Base-by-base conservation (phyloP, 2,888 invertebrate species). In the Subacronicta megacephala region DNA sequence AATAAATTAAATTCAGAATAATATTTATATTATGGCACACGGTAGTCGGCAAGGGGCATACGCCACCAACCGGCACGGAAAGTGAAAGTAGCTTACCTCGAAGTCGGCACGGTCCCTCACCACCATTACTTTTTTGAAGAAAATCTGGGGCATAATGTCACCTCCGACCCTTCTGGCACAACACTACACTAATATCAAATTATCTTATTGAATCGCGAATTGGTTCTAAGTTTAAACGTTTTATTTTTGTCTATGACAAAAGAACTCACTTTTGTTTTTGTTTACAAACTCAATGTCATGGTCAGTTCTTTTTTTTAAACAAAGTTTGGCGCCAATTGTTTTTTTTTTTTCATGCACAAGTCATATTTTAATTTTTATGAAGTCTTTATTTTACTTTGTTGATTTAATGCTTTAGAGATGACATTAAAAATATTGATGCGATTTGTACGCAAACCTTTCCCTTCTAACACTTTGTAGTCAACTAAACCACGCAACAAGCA, bases 61-160 rank as follows among this genome's bases (percentile, higher is more conserved):
- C 54, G 72, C 61, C 52, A 67, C 75, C 58, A 49, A 60, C 64
- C 67, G 59, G 68, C 53, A 73, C 81, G 73, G 83, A 88, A 90
- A 93, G 93, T 91, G 92, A 93, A 94, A 94, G 93, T 90, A 46
- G 83, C 91, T 93, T 75, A 94, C 93, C 93, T 94, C 93, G 89
- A 85, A 88, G 77, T 89, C 77, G 65, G 85, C 87, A 69, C 91
- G 92, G 59, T 93, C 92, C 85, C 85, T 86, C 75, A 94, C 87
- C 79, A 93, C 89, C 93, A 94, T 93, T 66, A 94, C 93, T 89
- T 93, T 94, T 93, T 93, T 93, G 80, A 94, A 94, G 89, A 93
- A 94, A 89, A 94, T 90, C 89, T 93, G 93, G 82, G 93, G 93
- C 93, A 94, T 94, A 77, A 61, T 87, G 85, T 83, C 87, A 88